These are phyloP conservation scores for Sycophila sp. DNA, from an alignment of 1,140 invertebrate species.

Conservation along the genomic window DNA sequence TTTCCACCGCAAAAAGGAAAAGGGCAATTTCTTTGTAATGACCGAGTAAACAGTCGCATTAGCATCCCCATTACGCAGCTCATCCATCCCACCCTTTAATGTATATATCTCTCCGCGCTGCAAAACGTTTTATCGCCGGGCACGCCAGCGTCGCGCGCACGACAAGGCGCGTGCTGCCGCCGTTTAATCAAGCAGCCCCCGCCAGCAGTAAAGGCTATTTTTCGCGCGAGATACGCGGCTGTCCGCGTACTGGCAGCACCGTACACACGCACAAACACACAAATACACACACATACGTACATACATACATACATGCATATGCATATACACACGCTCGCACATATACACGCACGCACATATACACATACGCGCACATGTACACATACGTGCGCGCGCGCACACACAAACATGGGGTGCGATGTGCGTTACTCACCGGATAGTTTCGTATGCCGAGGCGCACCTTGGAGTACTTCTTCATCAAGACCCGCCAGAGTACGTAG, in stretches of 20 bases:
- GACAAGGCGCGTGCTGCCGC: too few relatives aligned
- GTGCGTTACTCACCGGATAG: constrained; percentile 61
- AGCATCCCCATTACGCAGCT: too few relatives aligned
- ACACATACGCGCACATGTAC: not conserved
- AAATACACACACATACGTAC: not conserved
- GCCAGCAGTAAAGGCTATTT: too few relatives aligned
- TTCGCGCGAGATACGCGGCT: not conserved
- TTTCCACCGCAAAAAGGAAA: too few relatives aligned
- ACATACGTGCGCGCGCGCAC: constrained; percentile 1
- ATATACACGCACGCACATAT: not conserved
- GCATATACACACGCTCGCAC: not conserved
- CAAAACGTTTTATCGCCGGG: too few relatives aligned
- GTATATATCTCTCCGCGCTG: too few relatives aligned
- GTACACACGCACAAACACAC: not conserved
- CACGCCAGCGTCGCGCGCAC: too few relatives aligned
- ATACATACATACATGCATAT: not conserved
- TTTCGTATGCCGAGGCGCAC: constrained; percentile 64
- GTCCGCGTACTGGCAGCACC: not conserved
- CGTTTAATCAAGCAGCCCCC: not conserved
- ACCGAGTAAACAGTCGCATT: too few relatives aligned
- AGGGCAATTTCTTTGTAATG: too few relatives aligned
- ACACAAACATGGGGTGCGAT: too few relatives aligned
- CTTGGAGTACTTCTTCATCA: constrained; percentile 67
- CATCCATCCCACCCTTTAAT: too few relatives aligned
- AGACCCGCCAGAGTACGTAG: constrained; percentile 66